Evolutionary conservation across 1,140 invertebrate species (phyloP).

Genomic region (Pseudachorutes palmiensis): DNA sequence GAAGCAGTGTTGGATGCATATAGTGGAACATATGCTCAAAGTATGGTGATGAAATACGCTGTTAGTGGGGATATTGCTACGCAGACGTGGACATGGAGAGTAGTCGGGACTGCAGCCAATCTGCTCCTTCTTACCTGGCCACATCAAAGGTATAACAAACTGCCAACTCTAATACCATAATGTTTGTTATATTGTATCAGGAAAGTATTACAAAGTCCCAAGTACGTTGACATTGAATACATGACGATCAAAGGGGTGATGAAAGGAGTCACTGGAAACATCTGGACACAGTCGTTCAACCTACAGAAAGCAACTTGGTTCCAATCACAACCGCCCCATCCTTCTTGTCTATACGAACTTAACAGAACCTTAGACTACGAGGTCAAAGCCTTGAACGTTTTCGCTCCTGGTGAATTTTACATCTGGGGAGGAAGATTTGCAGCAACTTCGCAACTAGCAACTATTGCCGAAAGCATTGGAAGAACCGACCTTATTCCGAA

Average conservation of each 20-base stretch:
- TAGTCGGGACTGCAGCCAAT: constrained; percentile 19
- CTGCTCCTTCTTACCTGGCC: constrained; percentile 30
- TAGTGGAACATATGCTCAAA: constrained; percentile 1
- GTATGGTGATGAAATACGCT: constrained; percentile 19
- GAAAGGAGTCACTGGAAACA: constrained; percentile 28
- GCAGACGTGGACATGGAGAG: constrained; percentile 28
- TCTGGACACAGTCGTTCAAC: constrained; percentile 18
- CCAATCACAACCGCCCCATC: constrained; percentile 16
- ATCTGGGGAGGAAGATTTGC: constrained; percentile 28
- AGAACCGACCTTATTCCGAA: constrained; percentile 15
- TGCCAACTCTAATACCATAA: neutral
- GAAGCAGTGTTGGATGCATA: constrained; percentile 27
- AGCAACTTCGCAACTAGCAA: constrained; percentile 19
- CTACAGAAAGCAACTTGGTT: constrained; percentile 28
- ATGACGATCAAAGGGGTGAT: constrained; percentile 29
- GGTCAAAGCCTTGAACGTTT: constrained; percentile 19
- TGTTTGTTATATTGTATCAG: constrained; percentile 12
- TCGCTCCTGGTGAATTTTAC: constrained; percentile 30
- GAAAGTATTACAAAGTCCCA: constrained; percentile 13
- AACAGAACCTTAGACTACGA: constrained; percentile 26
- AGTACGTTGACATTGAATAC: constrained; percentile 26
- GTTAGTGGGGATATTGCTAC: constrained; percentile 20
- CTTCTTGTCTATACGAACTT: constrained; percentile 22
- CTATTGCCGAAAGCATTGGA: constrained; percentile 26
- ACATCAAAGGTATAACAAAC: constrained; percentile 25